These are phyloP conservation scores for Pangasianodon hypophthalmus DNA, from an alignment of 2,113 vertebrate genomes.

Conservation along the genomic window DNA sequence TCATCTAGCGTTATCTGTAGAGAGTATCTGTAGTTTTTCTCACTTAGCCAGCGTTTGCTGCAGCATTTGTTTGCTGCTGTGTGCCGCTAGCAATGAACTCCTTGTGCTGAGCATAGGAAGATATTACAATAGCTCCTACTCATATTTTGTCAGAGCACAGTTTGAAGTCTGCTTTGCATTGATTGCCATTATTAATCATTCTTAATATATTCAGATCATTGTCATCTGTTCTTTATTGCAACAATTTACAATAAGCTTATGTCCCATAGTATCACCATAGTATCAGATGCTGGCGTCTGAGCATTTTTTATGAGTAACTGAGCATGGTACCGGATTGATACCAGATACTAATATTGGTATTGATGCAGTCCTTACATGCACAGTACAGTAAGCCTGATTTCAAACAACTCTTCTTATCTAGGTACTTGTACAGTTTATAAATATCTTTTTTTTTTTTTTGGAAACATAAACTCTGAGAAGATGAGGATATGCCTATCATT, in stretches of 20 bases:
- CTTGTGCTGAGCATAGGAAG: not conserved
- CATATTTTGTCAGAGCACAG: not conserved
- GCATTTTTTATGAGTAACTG: not conserved
- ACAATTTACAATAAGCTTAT: not conserved
- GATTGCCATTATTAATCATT: not conserved
- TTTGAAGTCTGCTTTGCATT: not conserved
- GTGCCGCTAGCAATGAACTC: not conserved
- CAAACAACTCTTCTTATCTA: not conserved
- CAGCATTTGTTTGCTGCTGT: too few species aligned
- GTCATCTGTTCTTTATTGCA: not conserved
- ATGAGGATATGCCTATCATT: not conserved
- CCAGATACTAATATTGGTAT: not conserved
- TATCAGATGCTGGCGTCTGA: not conserved
- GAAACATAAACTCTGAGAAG: not conserved
- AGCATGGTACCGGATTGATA: not conserved
- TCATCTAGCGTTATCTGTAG: not conserved
- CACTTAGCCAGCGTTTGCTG: not conserved
- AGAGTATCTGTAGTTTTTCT: not conserved
- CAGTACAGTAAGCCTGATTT: not conserved
- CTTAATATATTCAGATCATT: not conserved
- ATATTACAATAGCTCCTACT: not conserved
- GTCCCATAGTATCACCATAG: not conserved
- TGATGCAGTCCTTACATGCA: not conserved
- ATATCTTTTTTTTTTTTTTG: not conserved
- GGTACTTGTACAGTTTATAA: not conserved